A percentile compares a stretch with the other conserved stretches of the same genome.
These are phyloP conservation scores for Conger conger DNA, from an alignment of 2,113 vertebrate genomes.

Conservation along the genomic window DNA sequence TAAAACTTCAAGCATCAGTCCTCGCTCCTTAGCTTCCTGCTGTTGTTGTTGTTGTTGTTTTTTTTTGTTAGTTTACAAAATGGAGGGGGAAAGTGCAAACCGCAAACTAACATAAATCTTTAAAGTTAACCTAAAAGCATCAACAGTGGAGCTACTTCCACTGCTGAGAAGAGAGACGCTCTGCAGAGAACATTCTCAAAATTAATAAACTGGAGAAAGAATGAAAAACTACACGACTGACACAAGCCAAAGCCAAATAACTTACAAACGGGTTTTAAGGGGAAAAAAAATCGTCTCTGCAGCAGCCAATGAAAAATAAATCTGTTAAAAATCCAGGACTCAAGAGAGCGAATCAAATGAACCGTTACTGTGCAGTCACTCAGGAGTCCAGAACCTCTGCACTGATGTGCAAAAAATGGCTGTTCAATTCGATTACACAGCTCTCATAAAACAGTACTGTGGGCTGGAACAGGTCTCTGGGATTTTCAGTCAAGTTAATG, in stretches of 20 bases:
- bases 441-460: constrained; percentile 14
- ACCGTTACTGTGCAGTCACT: neutral
- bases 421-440: neutral
- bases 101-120: neutral
- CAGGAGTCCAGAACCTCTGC: constrained; percentile 8
- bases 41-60: neutral
- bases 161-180: no score
- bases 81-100: neutral
- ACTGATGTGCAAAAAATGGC: constrained; percentile 26
- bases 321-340: neutral
- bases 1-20: constrained; percentile 1
- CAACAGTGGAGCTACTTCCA: neutral
- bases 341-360: neutral
- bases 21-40: constrained; percentile 1
- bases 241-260: neutral
- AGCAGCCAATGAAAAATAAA: neutral
- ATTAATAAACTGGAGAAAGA: neutral
- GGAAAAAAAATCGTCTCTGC: constrained; percentile 29
- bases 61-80: neutral
- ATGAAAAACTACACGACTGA: neutral
- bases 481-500: constrained; percentile 3
- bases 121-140: constrained; percentile 4
- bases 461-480: neutral
- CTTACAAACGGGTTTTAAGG: constrained; percentile 33
- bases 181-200: neutral